Percentiles rank a stretch among this genome's conserved stretches.
Evolutionary conservation across 92 coral and sea anemone species (phyloP).

Genomic region (Bergia sp.): DNA sequence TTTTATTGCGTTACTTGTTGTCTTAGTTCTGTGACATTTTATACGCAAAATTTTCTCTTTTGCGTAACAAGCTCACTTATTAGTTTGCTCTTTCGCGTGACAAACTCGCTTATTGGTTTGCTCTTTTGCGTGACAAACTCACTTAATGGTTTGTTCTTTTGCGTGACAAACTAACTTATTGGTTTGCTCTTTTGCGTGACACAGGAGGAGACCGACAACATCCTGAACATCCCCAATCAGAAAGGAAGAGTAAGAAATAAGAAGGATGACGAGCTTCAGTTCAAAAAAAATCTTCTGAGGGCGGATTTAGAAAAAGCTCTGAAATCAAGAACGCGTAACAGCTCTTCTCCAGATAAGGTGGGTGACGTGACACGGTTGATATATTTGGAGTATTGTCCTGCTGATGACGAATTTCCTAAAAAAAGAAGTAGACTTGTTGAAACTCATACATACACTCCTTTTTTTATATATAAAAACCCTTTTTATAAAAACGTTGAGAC

Average conservation of each 20-base stretch:
- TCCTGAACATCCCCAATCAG: not conserved
- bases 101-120: not conserved
- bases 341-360: not conserved
- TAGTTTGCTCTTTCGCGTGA: not conserved
- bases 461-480: too few relatives aligned
- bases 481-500: too few relatives aligned
- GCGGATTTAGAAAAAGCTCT: slow-evolving; percentile 31
- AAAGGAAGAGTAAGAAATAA: slow-evolving; percentile 4
- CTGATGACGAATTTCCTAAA: not conserved
- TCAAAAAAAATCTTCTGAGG: slow-evolving; percentile 15
- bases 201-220: slow-evolving; percentile 24
- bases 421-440: too few relatives aligned
- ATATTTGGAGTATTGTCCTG: not conserved
- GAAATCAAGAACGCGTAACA: not conserved
- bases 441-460: too few relatives aligned
- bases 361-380: not conserved
- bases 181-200: not conserved
- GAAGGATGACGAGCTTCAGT: slow-evolving; percentile 32
- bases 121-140: not conserved
- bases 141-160: not conserved
- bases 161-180: not conserved
- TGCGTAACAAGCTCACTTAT: not conserved
- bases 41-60: too few relatives aligned
- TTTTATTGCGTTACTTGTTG: too few relatives aligned
- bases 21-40: too few relatives aligned